A percentile compares a stretch with the other conserved stretches of the same genome.
Evolutionary conservation across 2,113 vertebrate species (phyloP).

Genomic region (Taxidea taxus): DNA sequence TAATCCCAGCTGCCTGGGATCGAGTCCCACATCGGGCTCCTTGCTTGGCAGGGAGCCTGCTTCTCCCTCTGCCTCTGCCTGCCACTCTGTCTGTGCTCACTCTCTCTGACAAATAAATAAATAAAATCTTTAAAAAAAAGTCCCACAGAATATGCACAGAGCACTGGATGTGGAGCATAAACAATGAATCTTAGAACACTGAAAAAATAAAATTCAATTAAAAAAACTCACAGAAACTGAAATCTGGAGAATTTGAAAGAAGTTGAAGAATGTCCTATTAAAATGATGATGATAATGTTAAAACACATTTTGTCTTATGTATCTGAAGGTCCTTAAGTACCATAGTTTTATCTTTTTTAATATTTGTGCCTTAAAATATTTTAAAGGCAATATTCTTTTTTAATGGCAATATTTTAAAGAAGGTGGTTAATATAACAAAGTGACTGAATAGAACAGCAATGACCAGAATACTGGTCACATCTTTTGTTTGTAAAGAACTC

Average conservation of each 20-base stretch:
- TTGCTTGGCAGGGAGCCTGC: no score
- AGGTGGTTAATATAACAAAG: background rate
- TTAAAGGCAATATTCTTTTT: background rate
- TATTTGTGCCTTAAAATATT: background rate
- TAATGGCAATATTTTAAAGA: background rate
- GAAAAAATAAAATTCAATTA: background rate
- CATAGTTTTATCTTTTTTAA: background rate
- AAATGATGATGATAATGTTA: background rate
- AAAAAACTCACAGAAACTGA: background rate
- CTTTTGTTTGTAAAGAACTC: background rate
- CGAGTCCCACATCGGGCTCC: no score
- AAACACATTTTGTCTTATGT: background rate
- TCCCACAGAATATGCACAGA: no score
- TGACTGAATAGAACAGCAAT: background rate
- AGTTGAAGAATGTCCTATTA: background rate
- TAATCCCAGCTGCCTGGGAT: no score
- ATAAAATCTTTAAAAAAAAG: no score
- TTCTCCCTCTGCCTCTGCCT: no score
- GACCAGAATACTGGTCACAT: background rate
- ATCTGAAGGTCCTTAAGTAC: background rate
- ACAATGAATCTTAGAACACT: no score
- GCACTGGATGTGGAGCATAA: no score
- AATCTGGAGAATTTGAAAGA: background rate
- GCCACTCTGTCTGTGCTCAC: no score
- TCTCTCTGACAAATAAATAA: no score